Base-by-base conservation (phyloP, 2,888 invertebrate species). In the Choreutis nemorana region DNA sequence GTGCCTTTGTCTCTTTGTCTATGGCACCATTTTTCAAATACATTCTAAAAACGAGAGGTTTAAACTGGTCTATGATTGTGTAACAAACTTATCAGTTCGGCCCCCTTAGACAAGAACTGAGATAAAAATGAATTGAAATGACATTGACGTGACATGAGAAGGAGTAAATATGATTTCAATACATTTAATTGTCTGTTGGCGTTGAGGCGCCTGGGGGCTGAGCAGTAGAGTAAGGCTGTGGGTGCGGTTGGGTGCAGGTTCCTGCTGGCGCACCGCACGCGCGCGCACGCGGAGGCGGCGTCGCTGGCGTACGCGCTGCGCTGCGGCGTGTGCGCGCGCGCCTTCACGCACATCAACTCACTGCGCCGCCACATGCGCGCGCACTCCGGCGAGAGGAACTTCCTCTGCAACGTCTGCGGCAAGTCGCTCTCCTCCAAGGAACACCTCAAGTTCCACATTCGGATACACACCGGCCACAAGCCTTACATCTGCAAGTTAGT, bases 391-490 rank as follows among this genome's bases (percentile, higher is more conserved):
- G 65, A 81, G 55, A 65, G 80, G 34, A 81, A 83, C 56, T 80
- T 68, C 56, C 70, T 83, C 3, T 84, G 84, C 58, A 81, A 79
- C 45, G 79, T 84, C 24, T 84, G 84, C 58, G 83, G 84, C 31
- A 84, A 84, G 59, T 72, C 81, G 38, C 81, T 84, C 3, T 80
- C 83, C 18, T 79, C 78, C 32, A 61, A 81, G 23, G 83, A 83
- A 18, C 84, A 84, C 41, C 68, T 84, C 40, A 83, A 82, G 53
- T 83, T 83, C 48, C 84, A 84, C 49, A 70, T 83, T 36, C 62
- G 84, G 20, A 84, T 84, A 27, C 84, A 84, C 50, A 82, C 83
- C 1, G 84, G 83, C 0, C 82, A 83, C 57, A 84, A 84, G 55
- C 84, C 84, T 1, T 79, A 84, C 44, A 73, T 82, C 1, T 84